Base-by-base conservation (phyloP, 2,797 vertebrate species). In the Eutrigla gurnardus region DNA sequence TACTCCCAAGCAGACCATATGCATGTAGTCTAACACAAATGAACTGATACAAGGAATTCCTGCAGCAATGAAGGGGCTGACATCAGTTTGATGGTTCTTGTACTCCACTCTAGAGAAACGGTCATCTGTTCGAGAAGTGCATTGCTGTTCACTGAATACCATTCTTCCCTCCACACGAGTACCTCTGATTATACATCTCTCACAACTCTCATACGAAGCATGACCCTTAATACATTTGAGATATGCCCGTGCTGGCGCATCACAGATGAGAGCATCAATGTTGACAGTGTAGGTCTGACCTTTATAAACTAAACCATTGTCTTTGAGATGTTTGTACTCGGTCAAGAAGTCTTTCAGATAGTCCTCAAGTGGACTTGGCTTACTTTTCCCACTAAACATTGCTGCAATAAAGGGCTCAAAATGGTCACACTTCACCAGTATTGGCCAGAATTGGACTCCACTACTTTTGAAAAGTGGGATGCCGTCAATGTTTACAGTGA, bases 161-260 rank as follows among this genome's bases (percentile, higher is more conserved):
- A 86, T 50, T 65, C 77, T 78, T 83, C 66, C 25, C 14, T 59
- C 50, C 2, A 79, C 37, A 25, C 10, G 32, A 67, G 46, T 3
- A 25, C 59, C 70, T 78, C 39, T 25, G 25, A 25, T 77, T 39
- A 17, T 32, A 32, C 80, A 86, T 35, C 77, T 66, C 12, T 83
- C 74, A 73, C 77, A 77, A 62, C 69, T 57, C 7, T 80, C 14
- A 73, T 81, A 79, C 4, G 58, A 9, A 55, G 13, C 69, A 43
- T 43, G 42, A 12, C 42, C 42, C 42, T 43, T 43, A 12, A 65
- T 77, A 40, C 43, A 69, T 43, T 80, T 85, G 4, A 80, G 64
- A 52, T 70, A 82, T 14, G 73, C 64, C 61, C 73, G 55, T 65
- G 79, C 76, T 70, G 73, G 80, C 15, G 57, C 65, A 42, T 82